Base-by-base conservation (phyloP, 2,888 invertebrate genomes). In the Deroplatys truncata region DNA sequence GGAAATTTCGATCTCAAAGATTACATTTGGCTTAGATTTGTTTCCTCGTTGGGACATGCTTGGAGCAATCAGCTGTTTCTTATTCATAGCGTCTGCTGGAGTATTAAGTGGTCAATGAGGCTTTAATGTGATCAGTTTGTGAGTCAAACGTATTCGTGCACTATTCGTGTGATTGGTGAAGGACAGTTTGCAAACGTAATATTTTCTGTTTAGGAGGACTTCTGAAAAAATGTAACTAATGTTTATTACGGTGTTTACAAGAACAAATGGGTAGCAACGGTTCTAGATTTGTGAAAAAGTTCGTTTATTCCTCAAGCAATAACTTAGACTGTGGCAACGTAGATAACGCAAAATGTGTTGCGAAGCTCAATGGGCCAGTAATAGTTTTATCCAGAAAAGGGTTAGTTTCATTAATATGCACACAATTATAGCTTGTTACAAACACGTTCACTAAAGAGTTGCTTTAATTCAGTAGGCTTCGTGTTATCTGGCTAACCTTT, bases 371-470 rank as follows among this genome's bases (percentile, higher is more conserved):
- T 10, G 88, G 89, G 25, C 89, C 89, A 35, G 90, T 90, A 9
- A 90, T 91, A 28, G 91, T 91, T n/a, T 89, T 91, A 28, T 90
- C 91, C 28, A 90, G 91, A 89, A 91, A 90, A 90, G 91, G 91
- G 91, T 91, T 72, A 84, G 90, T 89, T 35, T 25, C 9, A 88
- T 25, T 43, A 72, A 82, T 16, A 85, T 85, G 13, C 43, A 43
- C 13, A 43, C 13, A 13, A 43, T 13, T 13, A 0, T 43, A 1
- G 43, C 43, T 13, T 43, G 13, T 43, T 1, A 13, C 43, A 43
- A 35, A 35, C 35, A 8, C 8, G 5, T 43, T 10, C 13, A 43
- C 1, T 2, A 13, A 10, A 43, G 13, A 43, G 13, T 43, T 43
- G 10, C 10, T 13, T 43, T 43, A 43, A 31, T 31, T 31, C 31